Evolutionary conservation across 2,888 invertebrate species (phyloP).

Genomic region (Emmelina monodactyla): DNA sequence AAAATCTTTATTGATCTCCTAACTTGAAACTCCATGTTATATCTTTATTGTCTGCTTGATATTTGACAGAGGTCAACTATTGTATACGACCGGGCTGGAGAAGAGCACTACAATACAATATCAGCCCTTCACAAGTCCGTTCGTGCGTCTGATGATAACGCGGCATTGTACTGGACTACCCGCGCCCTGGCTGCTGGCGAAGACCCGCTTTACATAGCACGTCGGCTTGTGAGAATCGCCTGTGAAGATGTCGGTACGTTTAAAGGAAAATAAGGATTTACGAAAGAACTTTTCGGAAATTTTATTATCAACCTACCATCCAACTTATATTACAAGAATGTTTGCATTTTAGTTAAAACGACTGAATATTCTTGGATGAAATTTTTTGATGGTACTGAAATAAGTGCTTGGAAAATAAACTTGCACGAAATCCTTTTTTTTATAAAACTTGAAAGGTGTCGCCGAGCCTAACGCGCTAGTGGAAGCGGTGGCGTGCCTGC

Average conservation of each 20-base stretch:
- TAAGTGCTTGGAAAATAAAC: too few relatives aligned
- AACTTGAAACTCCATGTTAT: too few relatives aligned
- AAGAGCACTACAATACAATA: constrained; percentile 83
- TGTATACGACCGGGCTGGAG: constrained; percentile 79
- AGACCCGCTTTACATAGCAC: constrained; percentile 79
- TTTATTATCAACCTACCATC: too few relatives aligned
- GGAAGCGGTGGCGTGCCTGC: constrained; percentile 76
- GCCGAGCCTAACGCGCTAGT: constrained; percentile 71
- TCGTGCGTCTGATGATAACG: constrained; percentile 80
- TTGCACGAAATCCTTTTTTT: too few relatives aligned
- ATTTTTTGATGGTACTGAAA: too few relatives aligned
- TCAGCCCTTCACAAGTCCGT: constrained; percentile 87
- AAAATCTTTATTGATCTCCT: too few relatives aligned
- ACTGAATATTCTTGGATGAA: too few relatives aligned
- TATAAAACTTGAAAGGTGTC: too few relatives aligned
- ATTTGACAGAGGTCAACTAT: constrained; percentile 72
- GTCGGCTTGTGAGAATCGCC: constrained; percentile 76
- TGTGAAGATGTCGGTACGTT: constrained; percentile 84
- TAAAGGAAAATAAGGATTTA: neutral
- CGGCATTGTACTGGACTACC: constrained; percentile 83
- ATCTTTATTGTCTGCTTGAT: too few relatives aligned
- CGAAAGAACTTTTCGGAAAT: too few relatives aligned
- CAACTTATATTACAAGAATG: too few relatives aligned
- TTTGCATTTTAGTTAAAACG: too few relatives aligned
- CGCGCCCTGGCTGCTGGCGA: constrained; percentile 82